These are phyloP conservation scores for Aplidium turbinatum DNA, from an alignment of 23 tunicate species.

Conservation along the genomic window DNA sequence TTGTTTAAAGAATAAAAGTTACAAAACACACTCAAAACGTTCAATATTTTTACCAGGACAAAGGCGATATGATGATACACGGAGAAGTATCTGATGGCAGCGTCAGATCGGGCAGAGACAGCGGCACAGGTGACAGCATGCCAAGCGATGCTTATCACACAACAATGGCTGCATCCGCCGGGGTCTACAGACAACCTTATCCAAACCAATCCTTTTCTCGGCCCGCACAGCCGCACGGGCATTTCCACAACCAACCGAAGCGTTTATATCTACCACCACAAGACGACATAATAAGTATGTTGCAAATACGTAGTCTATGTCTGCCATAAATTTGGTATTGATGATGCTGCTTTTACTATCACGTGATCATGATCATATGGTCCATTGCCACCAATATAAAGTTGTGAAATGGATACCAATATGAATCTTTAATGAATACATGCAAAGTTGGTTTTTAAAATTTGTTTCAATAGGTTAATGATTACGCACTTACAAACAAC, in stretches of 20 bases:
- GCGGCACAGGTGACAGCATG: conserved; percentile 89
- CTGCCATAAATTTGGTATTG: no score
- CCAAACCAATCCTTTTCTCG: conserved; percentile 1
- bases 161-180: neutral
- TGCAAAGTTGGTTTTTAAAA: no score
- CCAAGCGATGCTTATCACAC: conserved; percentile 72
- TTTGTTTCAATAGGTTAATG: no score
- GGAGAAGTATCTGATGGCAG: conserved; percentile 3
- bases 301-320: conserved; percentile 12
- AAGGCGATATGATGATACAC: neutral
- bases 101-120: conserved; percentile 18
- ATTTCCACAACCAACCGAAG: conserved; percentile 30
- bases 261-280: conserved; percentile 49
- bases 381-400: no score
- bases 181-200: neutral
- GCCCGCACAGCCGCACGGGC: neutral
- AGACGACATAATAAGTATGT: conserved; percentile 31
- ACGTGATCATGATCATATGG: no score
- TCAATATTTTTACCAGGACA: conserved; percentile 1
- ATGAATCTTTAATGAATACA: no score
- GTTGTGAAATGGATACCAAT: no score
- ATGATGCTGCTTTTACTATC: no score
- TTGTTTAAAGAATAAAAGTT: no score
- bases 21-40: no score
- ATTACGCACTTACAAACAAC: no score